Evolutionary conservation across 30 jellyfish, hydroid and myxozoan genomes (phyloP), one percentile per base, ranked within the genome.

Genomic region (Rhopilema esculentum): DNA sequence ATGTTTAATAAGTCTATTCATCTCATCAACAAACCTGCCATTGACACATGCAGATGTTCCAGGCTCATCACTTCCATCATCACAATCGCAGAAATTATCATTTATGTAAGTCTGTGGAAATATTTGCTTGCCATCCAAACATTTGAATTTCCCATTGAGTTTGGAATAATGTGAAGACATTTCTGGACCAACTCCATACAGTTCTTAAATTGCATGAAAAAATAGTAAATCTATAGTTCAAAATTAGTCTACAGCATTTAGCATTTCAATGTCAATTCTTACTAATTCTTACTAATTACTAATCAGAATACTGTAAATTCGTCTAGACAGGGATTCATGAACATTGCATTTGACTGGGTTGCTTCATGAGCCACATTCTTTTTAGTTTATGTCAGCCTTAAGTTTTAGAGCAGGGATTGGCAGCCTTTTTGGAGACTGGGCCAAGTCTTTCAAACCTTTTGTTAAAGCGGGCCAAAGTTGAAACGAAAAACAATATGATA

Each of bases 1-100:
- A n/a, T n/a, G n/a, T n/a, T n/a, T n/a, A n/a, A n/a, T n/a, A n/a
- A n/a, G n/a, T n/a, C n/a, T n/a, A n/a, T n/a, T n/a, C n/a, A n/a
- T 77, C 51, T 48, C 48, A 18, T 8, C 53, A 33, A 29, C 90
- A 49, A 20, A 92, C 98, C 93, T 93, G 76, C 92, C 94, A 72
- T 93, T 88, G 9, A 16, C n/a, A 72, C 98, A 93, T 33, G 98
- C 98, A 1, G 91, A 75, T 15, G 98, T 93, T 32, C 97, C 98
- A 49, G 97, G 97, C 32, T 93, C 98, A 84, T 93, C 98, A 77
- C 93, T 73, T 9, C 97, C 98, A 87, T 93, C 98, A 15, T 52
- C 57, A 77, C 98, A 93, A 68, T 93, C 98, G 80, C 98, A 93
- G 49, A 71, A 93, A 66, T 93, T 92, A 73, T 93, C 97, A 84